These are phyloP conservation scores for Zaprionus bogoriensis DNA, from an alignment of 2,888 invertebrate genomes.

Conservation along the genomic window DNA sequence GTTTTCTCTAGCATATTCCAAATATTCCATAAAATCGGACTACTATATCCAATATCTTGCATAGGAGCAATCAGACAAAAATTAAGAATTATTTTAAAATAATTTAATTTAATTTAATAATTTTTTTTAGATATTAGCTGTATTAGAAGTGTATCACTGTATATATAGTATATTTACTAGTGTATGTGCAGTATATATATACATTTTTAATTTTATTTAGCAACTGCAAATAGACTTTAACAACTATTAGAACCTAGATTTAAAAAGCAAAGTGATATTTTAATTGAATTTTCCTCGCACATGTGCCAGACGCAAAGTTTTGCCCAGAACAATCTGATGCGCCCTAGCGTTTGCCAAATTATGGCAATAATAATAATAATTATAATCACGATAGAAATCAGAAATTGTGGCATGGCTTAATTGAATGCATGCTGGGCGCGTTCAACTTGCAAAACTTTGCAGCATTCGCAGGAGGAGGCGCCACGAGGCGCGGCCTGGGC, in stretches of 20 bases:
- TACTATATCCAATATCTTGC: too few relatives aligned
- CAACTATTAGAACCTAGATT: neutral
- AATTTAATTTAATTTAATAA: too few relatives aligned
- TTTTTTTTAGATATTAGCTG: too few relatives aligned
- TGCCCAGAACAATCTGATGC: constrained; percentile 5
- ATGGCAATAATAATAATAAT: constrained; percentile 43
- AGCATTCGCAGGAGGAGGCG: constrained; percentile 32
- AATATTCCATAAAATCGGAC: too few relatives aligned
- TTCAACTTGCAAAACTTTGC: constrained; percentile 32
- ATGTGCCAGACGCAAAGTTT: neutral
- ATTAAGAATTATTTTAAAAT: too few relatives aligned
- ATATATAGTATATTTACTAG: too few relatives aligned
- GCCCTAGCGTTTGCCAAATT: constrained; percentile 41
- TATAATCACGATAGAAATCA: constrained; percentile 50
- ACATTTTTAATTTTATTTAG: too few relatives aligned
- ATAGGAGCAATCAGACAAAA: too few relatives aligned
- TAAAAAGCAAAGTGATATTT: neutral
- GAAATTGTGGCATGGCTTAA: constrained; percentile 52
- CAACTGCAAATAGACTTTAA: too few relatives aligned
- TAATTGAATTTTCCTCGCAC: neutral
- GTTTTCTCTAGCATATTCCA: too few relatives aligned
- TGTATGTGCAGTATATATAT: too few relatives aligned
- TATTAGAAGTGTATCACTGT: too few relatives aligned
- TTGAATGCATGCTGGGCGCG: constrained; percentile 66
- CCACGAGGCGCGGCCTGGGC: constrained; percentile 29